These are phyloP conservation scores for Heloderma charlesbogerti DNA, from an alignment of 2,113 vertebrate species.

Conservation along the genomic window DNA sequence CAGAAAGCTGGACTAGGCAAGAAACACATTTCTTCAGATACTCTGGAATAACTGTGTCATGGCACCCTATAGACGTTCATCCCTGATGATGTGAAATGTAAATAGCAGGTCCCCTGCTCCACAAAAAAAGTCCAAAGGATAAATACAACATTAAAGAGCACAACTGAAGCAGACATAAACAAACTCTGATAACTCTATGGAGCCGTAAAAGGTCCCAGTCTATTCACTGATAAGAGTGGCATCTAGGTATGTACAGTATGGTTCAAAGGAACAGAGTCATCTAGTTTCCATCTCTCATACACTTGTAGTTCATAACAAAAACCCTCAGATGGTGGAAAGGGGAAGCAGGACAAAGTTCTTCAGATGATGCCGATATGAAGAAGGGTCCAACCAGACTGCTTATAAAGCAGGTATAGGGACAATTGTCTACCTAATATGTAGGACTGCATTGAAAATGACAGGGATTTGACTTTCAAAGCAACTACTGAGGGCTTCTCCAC, in stretches of 20 bases:
- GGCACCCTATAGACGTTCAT: too few relatives aligned
- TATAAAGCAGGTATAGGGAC: background rate
- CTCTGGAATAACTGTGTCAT: background rate
- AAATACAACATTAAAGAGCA: background rate
- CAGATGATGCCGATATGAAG: background rate
- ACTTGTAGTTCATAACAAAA: background rate
- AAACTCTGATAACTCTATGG: background rate
- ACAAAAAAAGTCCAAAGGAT: background rate
- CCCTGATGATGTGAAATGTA: background rate
- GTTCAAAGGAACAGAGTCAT: background rate
- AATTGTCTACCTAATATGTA: background rate
- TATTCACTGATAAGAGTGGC: background rate
- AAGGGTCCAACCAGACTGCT: background rate
- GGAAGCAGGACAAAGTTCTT: background rate
- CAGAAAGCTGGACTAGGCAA: background rate
- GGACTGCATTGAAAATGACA: background rate
- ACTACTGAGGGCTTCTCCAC: too few relatives aligned
- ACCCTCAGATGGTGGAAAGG: background rate
- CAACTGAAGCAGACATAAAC: conserved; percentile 5
- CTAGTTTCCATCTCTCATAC: background rate
- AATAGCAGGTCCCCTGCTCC: too few relatives aligned
- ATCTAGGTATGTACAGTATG: background rate
- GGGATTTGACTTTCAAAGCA: background rate
- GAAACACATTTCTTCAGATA: background rate
- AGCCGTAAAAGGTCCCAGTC: background rate